phyloP scores from a whole-genome alignment of 2,888 invertebrate genomes.

The Allophyes oxyacanthae region DNA sequence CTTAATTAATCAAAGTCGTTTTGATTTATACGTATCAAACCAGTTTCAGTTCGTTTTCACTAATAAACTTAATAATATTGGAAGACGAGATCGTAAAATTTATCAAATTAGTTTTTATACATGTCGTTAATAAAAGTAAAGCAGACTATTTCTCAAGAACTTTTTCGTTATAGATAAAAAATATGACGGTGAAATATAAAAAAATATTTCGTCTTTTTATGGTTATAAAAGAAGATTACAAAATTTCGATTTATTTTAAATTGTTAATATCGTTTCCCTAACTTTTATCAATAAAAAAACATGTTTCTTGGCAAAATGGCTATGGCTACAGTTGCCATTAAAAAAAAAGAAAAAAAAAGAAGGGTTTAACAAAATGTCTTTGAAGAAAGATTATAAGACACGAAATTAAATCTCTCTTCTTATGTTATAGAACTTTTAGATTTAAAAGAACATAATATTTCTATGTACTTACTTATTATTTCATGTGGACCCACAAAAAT shows the following conservation, averaged over 20 bases:
- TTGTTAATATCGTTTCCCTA: too few species aligned
- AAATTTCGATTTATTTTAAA: too few species aligned
- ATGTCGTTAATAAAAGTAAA: conserved; percentile 34
- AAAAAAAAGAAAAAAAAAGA: too few species aligned
- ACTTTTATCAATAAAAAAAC: too few species aligned
- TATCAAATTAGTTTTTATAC: conserved; percentile 22
- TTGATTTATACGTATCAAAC: conserved; percentile 51
- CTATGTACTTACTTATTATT: too few species aligned
- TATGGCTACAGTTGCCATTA: too few species aligned
- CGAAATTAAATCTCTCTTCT: not conserved
- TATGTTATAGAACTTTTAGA: not conserved
- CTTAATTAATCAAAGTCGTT: conserved; percentile 46
- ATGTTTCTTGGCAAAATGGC: too few species aligned
- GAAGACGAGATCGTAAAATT: conserved; percentile 51
- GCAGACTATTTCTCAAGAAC: conserved; percentile 24
- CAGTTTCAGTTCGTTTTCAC: conserved; percentile 51
- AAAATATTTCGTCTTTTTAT: too few species aligned
- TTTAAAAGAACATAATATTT: too few species aligned
- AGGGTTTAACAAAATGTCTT: not conserved
- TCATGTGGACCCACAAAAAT: too few species aligned
- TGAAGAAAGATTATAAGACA: not conserved
- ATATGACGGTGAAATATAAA: conserved; percentile 3
- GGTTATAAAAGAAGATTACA: too few species aligned
- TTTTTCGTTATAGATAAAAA: conserved; percentile 25
- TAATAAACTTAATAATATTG: conserved; percentile 47